phyloP scores from a whole-genome alignment of 2,113 vertebrate genomes.

The Parus major region DNA sequence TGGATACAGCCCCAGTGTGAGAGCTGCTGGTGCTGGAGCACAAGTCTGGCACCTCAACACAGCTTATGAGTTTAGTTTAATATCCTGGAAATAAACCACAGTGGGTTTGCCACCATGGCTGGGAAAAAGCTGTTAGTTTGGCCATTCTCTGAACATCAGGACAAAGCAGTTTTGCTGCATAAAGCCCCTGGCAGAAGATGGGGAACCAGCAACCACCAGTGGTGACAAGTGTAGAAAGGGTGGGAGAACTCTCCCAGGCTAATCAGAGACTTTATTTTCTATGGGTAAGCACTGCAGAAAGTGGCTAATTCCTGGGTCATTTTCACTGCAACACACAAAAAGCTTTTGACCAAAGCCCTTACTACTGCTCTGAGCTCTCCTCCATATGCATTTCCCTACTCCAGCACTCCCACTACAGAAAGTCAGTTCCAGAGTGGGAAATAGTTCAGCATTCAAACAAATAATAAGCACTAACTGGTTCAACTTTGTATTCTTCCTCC shows the following conservation, averaged over 20 bases:
- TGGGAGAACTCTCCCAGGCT: not conserved
- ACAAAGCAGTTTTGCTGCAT: not conserved
- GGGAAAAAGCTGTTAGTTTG: not conserved
- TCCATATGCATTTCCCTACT: accelerated
- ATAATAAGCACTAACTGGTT: not conserved
- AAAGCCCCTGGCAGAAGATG: not conserved
- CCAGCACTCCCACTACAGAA: accelerated
- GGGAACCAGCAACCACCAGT: not conserved
- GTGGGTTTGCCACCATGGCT: not conserved
- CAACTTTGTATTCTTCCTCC: not conserved
- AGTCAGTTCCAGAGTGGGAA: not conserved
- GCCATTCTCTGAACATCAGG: not conserved
- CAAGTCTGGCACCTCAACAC: not conserved
- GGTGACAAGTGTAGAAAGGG: not conserved
- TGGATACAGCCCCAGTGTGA: not conserved
- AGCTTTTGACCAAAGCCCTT: not conserved
- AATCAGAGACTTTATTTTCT: not conserved
- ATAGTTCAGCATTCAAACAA: not conserved
- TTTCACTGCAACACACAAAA: not conserved
- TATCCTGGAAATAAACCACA: not conserved
- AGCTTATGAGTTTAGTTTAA: not conserved
- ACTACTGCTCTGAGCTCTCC: not conserved
- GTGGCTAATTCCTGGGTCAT: not conserved
- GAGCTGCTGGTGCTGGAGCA: not conserved
- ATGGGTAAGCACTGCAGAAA: not conserved